Evolutionary conservation across 2,113 vertebrate species (phyloP).

Genomic region (Leuciscus idus): DNA sequence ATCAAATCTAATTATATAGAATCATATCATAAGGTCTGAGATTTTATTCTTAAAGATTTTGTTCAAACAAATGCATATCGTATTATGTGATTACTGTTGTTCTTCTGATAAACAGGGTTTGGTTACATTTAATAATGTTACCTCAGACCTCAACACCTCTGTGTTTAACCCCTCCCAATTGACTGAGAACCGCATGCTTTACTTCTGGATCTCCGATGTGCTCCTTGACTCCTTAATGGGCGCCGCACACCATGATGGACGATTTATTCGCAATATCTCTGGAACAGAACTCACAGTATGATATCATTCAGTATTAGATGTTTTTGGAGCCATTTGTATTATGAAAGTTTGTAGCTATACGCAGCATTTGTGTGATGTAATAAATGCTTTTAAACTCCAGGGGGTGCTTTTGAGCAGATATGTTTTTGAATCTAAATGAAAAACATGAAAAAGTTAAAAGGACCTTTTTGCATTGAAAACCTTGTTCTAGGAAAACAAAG

Average conservation of each 20-base stretch:
- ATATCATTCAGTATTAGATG: not conserved
- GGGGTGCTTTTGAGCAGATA: not conserved
- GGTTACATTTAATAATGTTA: slow-evolving; percentile 73
- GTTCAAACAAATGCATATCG: not conserved
- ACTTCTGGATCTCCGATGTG: slow-evolving; percentile 85
- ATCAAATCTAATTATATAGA: slow-evolving; percentile 83
- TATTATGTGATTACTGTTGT: not conserved
- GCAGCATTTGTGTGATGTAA: not conserved
- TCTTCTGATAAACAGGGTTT: slow-evolving; percentile 72
- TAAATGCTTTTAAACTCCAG: not conserved
- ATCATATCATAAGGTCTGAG: slow-evolving; percentile 85
- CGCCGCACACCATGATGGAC: slow-evolving; percentile 77
- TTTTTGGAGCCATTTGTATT: not conserved
- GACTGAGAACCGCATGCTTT: slow-evolving; percentile 80
- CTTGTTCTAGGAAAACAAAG: no score
- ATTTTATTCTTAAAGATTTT: not conserved
- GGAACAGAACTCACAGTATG: slow-evolving; percentile 79
- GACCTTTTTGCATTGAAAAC: not conserved
- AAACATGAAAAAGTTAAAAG: not conserved
- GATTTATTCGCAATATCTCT: slow-evolving; percentile 71
- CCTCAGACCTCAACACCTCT: slow-evolving; percentile 67
- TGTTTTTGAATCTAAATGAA: not conserved
- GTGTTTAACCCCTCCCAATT: slow-evolving; percentile 76
- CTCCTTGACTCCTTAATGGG: slow-evolving; percentile 75
- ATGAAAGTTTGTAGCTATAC: not conserved